Conservation (phyloP, 2,797 vertebrate genomes). For the Poecilia gillii region DNA sequence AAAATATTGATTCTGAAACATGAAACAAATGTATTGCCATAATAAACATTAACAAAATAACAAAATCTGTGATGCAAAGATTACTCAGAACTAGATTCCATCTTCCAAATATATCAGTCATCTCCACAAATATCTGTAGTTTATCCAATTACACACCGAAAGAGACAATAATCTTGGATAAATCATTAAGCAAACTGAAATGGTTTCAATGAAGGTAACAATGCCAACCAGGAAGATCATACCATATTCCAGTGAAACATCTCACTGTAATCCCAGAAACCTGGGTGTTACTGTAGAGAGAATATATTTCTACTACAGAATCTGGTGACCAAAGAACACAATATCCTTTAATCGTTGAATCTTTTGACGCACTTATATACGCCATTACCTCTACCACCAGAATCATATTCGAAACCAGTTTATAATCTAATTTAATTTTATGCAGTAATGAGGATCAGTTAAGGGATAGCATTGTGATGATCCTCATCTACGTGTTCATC, state of each 20-base stretch:
- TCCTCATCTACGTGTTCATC: not conserved
- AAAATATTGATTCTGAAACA: not conserved
- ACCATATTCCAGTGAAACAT: not conserved
- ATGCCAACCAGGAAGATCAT: not conserved
- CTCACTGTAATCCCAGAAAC: not conserved
- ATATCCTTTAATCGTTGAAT: not conserved
- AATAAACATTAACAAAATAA: not conserved
- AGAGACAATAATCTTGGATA: not conserved
- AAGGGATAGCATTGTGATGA: not conserved
- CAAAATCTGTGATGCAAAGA: not conserved
- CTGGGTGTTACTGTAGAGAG: not conserved
- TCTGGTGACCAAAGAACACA: not conserved
- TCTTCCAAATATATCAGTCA: not conserved
- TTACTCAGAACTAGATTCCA: not conserved
- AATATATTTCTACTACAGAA: not conserved
- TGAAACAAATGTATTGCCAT: not conserved
- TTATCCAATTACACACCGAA: not conserved
- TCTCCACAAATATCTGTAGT: not conserved
- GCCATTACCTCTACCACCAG: not conserved
- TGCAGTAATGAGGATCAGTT: not conserved
- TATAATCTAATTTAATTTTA: not conserved
- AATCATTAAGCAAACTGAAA: not conserved
- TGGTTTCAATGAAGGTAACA: not conserved
- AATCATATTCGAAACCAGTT: not conserved
- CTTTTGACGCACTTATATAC: not conserved